Base-by-base conservation (phyloP, 2,113 vertebrate genomes). In the Solenodon paradoxus region DNA sequence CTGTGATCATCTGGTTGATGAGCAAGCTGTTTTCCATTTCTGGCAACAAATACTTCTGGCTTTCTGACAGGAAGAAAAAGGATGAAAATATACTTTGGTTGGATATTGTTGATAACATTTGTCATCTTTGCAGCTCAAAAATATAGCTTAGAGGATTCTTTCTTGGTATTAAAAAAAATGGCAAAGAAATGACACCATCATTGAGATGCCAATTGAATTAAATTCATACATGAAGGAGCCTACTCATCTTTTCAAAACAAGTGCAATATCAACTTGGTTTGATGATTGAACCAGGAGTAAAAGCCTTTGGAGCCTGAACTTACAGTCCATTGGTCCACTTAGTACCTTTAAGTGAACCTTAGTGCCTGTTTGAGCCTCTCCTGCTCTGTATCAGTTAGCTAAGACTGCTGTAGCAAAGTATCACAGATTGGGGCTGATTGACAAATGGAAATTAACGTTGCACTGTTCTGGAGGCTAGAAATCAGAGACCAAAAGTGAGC, bases 11-110 rank as follows among this genome's bases (percentile, higher is more conserved):
- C 92, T 97, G 96, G 96, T 96, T 95, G 95, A 96, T 95, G 97
- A 95, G 96, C 95, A 96, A 97, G 89, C 94, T 97, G 95, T 97
- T 96, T 97, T 97, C 95, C 96, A 95, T 97, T 96, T 95, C 97
- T 97, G 97, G 95, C 96, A 97, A 95, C 92, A 95, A 96, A 97
- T 90, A 92, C 95, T 97, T 95, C 88, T 97, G 97, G 97, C 97
- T 97, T 96, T 95, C 51, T 95, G 92, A 96, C 28, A 20, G 87
- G 92, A 97, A 57, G 82, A 90, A 94, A 86, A 88, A 59, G 59
- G 90, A 94, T 97, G 95, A 96, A 97, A 97, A 96, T 96, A 96
- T 28, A 92, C 94, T 96, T 55, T 83, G 87, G 74, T 94, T 95
- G 95, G 92, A 92, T 97, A 90, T 78, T 40, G 20, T 66, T 93